Percentiles rank a stretch among this genome's conserved stretches.
These are phyloP conservation scores for Dromiciops gliroides DNA, from an alignment of 2,113 vertebrate genomes.

Conservation along the genomic window DNA sequence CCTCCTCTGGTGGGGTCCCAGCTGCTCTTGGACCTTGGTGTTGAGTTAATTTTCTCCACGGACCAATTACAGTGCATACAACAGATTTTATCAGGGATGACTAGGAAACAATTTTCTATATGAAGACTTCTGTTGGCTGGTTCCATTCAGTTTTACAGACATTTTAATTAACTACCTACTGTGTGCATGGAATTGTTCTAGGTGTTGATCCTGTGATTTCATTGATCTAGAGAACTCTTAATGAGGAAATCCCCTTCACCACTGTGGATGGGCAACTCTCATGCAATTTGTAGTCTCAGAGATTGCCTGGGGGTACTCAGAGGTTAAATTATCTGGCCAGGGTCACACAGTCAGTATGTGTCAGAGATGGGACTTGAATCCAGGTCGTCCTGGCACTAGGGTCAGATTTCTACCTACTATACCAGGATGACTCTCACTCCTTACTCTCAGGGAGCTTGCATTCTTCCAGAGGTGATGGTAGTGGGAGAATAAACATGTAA, in stretches of 20 bases:
- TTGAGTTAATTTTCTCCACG: background rate
- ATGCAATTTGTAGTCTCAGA: background rate
- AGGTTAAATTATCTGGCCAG: background rate
- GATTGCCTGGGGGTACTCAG: background rate
- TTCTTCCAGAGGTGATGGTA: background rate
- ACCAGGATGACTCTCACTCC: background rate
- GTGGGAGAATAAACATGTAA: background rate
- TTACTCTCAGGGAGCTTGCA: background rate
- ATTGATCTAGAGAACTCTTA: background rate
- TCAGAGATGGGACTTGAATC: background rate
- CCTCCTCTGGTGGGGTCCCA: background rate
- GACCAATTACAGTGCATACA: background rate
- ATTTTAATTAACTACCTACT: background rate
- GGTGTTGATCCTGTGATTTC: background rate
- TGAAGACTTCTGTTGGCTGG: background rate
- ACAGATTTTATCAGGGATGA: background rate
- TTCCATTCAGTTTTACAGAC: background rate
- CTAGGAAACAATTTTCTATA: background rate
- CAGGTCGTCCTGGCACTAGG: background rate
- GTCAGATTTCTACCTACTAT: background rate
- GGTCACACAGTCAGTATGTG: background rate
- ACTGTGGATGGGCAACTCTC: background rate
- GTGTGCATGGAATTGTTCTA: background rate
- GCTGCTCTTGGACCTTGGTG: background rate
- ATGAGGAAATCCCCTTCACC: background rate